Conservation (phyloP, 2,113 vertebrate genomes). For the Takifugu bimaculatus region DNA sequence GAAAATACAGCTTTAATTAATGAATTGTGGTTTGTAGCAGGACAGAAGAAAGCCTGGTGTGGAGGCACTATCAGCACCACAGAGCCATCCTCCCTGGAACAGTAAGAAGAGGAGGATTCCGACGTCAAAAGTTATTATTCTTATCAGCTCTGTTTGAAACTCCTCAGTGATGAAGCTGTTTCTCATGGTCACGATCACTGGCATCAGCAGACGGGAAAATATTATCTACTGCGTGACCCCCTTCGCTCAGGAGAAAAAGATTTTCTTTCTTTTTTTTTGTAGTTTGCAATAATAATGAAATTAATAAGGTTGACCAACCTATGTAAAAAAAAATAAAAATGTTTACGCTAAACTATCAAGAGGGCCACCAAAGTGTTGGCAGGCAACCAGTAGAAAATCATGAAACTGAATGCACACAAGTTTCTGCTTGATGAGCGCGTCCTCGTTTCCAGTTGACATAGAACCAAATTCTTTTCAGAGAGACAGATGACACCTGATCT, state of each 20-base stretch:
- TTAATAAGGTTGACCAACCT: background rate
- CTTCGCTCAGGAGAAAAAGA: background rate
- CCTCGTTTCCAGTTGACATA: background rate
- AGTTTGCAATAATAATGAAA: background rate
- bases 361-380: too few species aligned
- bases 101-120: conserved; percentile 34
- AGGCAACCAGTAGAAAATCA: too few species aligned
- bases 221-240: background rate
- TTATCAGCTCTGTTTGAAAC: conserved; percentile 60
- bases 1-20: conserved; percentile 35
- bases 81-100: conserved; percentile 53
- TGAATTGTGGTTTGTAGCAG: conserved; percentile 15
- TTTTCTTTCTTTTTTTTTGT: background rate
- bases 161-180: conserved; percentile 37
- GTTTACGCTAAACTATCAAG: too few species aligned
- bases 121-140: conserved; percentile 50
- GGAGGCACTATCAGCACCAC: conserved; percentile 49
- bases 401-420: too few species aligned
- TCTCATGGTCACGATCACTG: conserved; percentile 45
- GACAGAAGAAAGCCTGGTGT: conserved; percentile 26
- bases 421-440: background rate
- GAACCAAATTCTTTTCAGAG: conserved; percentile 21
- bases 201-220: background rate
- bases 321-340: too few species aligned
- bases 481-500: conserved; percentile 5